Conservation (phyloP, 2,797 vertebrate genomes). For the Clarias laeviceps region DNA sequence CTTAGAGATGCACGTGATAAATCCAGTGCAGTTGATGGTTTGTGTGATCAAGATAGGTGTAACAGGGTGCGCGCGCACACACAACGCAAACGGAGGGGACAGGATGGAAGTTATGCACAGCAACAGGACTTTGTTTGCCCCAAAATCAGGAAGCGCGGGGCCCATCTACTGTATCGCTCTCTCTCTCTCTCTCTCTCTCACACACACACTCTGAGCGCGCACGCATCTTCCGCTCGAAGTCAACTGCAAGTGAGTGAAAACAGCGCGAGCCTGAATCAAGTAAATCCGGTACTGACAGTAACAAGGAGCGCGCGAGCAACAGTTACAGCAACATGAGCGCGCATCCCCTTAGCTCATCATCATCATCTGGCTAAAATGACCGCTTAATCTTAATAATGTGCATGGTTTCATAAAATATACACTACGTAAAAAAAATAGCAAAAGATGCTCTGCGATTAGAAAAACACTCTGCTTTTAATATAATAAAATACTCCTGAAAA, state of each 20-base stretch:
- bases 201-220: background rate
- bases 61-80: background rate
- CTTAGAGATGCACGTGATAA: no score
- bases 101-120: background rate
- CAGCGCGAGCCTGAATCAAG: background rate
- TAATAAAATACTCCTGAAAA: background rate
- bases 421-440: background rate
- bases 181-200: no score
- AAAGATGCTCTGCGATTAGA: background rate
- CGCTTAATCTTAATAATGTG: background rate
- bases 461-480: background rate
- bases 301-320: background rate
- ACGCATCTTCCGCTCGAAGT: background rate
- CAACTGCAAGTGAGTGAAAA: background rate
- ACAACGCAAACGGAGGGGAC: background rate
- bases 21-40: no score
- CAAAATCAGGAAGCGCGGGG: conserved; percentile 1
- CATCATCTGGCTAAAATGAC: background rate
- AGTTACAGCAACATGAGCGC: background rate
- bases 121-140: background rate
- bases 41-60: no score
- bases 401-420: background rate
- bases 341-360: background rate
- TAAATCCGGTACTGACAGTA: background rate
- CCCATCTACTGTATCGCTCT: background rate